Conservation (phyloP, 53 echinoderm and acorn worm species). For the Henricia sp. region DNA sequence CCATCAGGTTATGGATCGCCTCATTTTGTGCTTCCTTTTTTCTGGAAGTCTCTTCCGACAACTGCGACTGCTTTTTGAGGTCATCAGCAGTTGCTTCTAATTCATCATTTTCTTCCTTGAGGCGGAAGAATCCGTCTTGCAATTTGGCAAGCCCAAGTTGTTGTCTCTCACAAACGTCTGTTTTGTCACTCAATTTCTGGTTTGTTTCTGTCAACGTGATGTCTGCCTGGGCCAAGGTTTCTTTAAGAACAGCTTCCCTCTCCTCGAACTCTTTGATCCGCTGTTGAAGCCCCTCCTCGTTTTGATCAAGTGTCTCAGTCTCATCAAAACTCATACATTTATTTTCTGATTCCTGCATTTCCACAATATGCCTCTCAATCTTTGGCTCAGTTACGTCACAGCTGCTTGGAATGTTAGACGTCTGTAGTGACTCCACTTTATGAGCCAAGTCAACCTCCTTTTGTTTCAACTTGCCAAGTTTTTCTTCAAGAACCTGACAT, state of each 20-base stretch:
- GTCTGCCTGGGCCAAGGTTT: constrained; percentile 92
- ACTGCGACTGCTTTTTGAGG: constrained; percentile 25
- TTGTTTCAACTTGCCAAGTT: constrained; percentile 40
- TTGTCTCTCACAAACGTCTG: constrained; percentile 23
- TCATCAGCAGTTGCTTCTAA: constrained; percentile 7
- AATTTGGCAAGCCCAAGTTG: constrained; percentile 9
- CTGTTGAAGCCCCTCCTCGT: constrained; percentile 28
- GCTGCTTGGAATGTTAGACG: not conserved
- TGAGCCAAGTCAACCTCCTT: constrained; percentile 17
- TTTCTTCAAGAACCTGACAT: constrained; percentile 47
- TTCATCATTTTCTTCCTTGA: constrained; percentile 31
- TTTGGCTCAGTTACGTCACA: constrained; percentile 4
- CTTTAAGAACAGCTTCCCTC: constrained; percentile 81
- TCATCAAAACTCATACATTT: not conserved
- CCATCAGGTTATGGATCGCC: constrained; percentile 1
- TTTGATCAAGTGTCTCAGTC: constrained; percentile 10
- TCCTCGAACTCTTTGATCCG: constrained; percentile 69
- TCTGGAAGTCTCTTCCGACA: constrained; percentile 15
- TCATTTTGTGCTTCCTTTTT: constrained; percentile 17
- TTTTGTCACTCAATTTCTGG: constrained; percentile 46
- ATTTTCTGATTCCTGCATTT: constrained; percentile 17
- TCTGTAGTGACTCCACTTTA: constrained; percentile 26
- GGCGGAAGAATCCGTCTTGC: not conserved
- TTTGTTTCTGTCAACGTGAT: constrained; percentile 71
- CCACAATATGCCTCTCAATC: not conserved